These are phyloP conservation scores for Aspiorhynchus laticeps DNA, from an alignment of 2,113 vertebrate species.

Conservation along the genomic window DNA sequence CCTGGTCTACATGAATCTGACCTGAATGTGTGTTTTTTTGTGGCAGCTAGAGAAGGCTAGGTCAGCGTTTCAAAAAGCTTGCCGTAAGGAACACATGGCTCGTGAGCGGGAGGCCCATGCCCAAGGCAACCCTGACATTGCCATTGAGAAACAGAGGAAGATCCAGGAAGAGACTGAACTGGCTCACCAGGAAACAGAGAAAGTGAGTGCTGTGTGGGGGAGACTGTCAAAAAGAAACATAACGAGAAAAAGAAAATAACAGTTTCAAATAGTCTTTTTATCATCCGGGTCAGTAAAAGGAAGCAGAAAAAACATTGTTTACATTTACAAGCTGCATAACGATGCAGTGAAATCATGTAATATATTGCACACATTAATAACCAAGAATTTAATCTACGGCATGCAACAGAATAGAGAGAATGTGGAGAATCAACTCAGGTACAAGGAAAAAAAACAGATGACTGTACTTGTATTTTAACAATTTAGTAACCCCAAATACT, in stretches of 20 bases:
- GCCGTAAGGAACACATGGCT: conserved; percentile 71
- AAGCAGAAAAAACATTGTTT: neutral
- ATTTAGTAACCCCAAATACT: neutral
- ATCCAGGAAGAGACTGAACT: conserved; percentile 73
- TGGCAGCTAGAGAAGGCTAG: conserved; percentile 78
- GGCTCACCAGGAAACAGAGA: conserved; percentile 69
- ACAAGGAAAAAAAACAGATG: neutral
- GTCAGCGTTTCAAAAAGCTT: conserved; percentile 74
- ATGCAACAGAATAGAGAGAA: neutral
- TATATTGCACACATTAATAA: neutral
- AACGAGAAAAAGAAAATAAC: neutral
- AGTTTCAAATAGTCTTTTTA: neutral
- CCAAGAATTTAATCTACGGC: neutral
- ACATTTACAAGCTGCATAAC: neutral
- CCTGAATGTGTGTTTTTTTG: neutral
- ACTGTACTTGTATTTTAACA: no score
- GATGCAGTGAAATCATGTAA: neutral
- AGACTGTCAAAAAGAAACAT: neutral
- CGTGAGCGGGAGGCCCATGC: conserved; percentile 67
- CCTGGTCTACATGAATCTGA: neutral
- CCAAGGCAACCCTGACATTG: conserved; percentile 76
- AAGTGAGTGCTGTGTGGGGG: conserved; percentile 59
- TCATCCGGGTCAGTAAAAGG: neutral
- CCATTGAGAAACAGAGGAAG: conserved; percentile 76
- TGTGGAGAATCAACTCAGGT: neutral